phyloP scores from a whole-genome alignment of 2,797 vertebrate species.

The Morus bassanus region DNA sequence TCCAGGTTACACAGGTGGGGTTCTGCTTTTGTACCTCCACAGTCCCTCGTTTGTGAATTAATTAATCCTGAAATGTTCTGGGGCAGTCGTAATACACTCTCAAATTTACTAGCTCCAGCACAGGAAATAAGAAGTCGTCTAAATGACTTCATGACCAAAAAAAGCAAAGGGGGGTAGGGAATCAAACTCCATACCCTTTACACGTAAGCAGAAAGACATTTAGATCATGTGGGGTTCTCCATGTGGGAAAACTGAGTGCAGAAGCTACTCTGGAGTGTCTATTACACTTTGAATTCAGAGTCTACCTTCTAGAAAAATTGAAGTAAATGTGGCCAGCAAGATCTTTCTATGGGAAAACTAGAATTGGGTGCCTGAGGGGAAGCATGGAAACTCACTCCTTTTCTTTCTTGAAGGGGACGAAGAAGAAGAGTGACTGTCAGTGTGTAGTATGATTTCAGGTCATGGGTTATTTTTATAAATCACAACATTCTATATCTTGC shows the following conservation, averaged over 20 bases:
- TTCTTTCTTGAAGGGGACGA: background rate
- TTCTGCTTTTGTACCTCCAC: background rate
- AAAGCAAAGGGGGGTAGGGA: background rate
- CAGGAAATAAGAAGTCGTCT: conserved; percentile 26
- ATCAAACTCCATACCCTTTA: background rate
- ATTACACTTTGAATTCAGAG: background rate
- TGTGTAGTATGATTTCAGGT: background rate
- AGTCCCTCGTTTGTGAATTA: background rate
- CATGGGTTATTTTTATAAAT: background rate
- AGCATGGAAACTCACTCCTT: background rate
- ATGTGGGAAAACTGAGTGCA: conserved; percentile 1
- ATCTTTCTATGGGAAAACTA: background rate
- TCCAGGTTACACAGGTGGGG: conserved; percentile 87
- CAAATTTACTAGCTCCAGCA: background rate
- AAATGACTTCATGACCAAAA: conserved; percentile 42
- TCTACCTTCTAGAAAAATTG: background rate
- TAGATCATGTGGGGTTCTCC: background rate
- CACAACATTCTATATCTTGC: background rate
- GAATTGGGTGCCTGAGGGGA: background rate
- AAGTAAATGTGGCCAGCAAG: background rate
- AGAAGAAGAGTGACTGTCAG: background rate
- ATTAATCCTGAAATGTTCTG: background rate
- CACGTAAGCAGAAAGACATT: conserved; percentile 22
- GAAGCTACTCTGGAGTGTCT: background rate
- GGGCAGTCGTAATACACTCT: background rate